A percentile compares a stretch with the other conserved stretches of the same genome.
Conservation (phyloP, 92 coral and sea anemone genomes). For the Parazoanthus darwini region DNA sequence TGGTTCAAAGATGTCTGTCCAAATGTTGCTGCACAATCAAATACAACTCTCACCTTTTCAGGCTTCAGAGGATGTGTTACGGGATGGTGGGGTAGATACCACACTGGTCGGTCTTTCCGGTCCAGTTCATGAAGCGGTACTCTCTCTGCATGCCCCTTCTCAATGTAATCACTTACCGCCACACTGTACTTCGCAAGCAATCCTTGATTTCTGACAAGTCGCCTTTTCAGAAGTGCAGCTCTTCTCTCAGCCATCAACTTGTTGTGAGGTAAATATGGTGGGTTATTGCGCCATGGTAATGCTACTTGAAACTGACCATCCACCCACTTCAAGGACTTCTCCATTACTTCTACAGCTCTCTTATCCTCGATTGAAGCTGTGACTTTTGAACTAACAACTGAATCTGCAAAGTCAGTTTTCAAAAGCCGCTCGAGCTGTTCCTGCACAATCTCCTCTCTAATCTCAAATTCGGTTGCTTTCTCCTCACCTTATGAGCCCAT, state of each 20-base stretch:
- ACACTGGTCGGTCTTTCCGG: constrained; percentile 38
- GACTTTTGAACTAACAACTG: constrained; percentile 41
- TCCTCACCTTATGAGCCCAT: constrained; percentile 27
- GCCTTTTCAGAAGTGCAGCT: constrained; percentile 51
- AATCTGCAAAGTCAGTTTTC: constrained; percentile 44
- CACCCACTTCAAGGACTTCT: constrained; percentile 43
- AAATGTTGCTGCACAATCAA: too few species aligned
- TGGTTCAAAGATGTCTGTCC: too few species aligned
- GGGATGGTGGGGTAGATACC: constrained; percentile 67
- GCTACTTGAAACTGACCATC: constrained; percentile 58
- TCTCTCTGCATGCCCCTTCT: constrained; percentile 58
- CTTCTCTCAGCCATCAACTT: constrained; percentile 47
- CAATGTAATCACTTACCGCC: constrained; percentile 56
- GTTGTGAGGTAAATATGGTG: constrained; percentile 59
- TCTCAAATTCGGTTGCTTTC: constrained; percentile 17
- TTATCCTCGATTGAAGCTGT: constrained; percentile 55
- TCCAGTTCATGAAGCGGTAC: constrained; percentile 51
- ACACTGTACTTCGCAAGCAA: constrained; percentile 60
- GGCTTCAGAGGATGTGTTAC: constrained; percentile 59
- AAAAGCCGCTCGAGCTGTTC: constrained; percentile 52
- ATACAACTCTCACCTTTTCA: constrained; percentile 53
- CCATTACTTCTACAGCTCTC: constrained; percentile 54
- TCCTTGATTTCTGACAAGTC: constrained; percentile 43
- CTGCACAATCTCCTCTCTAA: constrained; percentile 44
- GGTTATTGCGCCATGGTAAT: constrained; percentile 57